Base-by-base conservation (phyloP, 2,797 vertebrate genomes). In the Taeniopygia guttata region DNA sequence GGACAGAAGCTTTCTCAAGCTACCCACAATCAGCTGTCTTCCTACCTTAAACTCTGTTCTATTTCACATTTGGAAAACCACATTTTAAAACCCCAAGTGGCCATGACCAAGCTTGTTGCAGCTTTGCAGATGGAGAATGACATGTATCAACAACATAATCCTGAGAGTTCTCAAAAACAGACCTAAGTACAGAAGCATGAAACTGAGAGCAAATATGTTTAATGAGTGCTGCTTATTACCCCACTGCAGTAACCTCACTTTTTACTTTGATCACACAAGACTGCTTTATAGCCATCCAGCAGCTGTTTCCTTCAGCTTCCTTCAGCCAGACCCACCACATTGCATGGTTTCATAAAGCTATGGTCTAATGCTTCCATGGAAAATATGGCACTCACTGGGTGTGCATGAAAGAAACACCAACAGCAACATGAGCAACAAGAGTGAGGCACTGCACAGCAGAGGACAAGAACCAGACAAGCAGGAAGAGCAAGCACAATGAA, bases 391-490 rank as follows among this genome's bases (percentile, higher is more conserved):
- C 36, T 46, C 42, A 22, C 5, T 34, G 62, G 34, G 75, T 9
- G 40, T 34, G 43, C 62, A 42, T 21, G 21, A 25, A 78, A 73
- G 73, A 62, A 68, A 74, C 30, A 52, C 29, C 7, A 4, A 42
- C 46, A 75, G 55, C 68, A 91, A 23, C n/a, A 30, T 0, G 0
- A 76, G 26, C 32, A 79, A 55, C 58, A n/a, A 36, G 46, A 67
- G 4, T 0, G 0, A 49, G 42, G 15, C 16, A 20, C 3, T 45
- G 49, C 13, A 20, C 21, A 20, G 14, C 36, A 52, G 54, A 72
- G n/a, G n/a, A 54, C 64, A 78, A 56, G 69, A 94, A 94, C 94
- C 42, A 85, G 93, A 70, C 32, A 54, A 91, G 70, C 94, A 88
- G 74, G 90, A 56, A 82, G 45, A 64, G 64, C 7, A 3, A 69